Conservation (phyloP, 2,888 invertebrate genomes). For the Tipula helvola region DNA sequence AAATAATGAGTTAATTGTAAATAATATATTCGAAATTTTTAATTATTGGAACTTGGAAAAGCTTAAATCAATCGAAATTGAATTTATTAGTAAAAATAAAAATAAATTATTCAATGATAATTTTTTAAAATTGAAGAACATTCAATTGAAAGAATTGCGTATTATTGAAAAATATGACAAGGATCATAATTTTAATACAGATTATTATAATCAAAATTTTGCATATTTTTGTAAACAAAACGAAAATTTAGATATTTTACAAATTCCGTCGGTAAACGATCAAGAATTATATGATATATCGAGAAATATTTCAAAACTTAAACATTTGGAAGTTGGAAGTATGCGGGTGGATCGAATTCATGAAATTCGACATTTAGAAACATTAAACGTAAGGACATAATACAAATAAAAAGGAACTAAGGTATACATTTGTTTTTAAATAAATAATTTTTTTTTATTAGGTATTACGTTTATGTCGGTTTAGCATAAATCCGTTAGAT, state of each 20-base stretch:
- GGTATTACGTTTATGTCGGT: background rate
- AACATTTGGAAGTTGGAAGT: background rate
- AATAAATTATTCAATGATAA: background rate
- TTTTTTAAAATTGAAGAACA: background rate
- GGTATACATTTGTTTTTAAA: too few relatives aligned
- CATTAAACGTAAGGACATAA: background rate
- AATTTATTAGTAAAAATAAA: background rate
- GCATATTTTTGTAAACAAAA: background rate
- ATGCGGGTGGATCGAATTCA: background rate
- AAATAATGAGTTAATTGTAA: background rate
- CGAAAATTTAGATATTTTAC: background rate
- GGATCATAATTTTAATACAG: background rate
- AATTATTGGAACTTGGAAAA: background rate
- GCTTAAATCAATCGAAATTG: background rate
- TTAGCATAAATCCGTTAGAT: background rate
- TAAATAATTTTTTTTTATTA: background rate
- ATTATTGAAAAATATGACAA: background rate
- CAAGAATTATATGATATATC: background rate
- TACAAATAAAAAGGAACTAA: background rate
- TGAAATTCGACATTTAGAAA: background rate
- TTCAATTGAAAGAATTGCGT: background rate
- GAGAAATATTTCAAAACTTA: background rate
- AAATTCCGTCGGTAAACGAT: background rate
- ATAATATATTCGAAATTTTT: background rate
- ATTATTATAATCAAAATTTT: background rate